Percentiles rank a stretch among this genome's conserved stretches.
These are phyloP conservation scores for Tachysurus vachellii DNA, from an alignment of 2,113 vertebrate genomes.

Conservation along the genomic window DNA sequence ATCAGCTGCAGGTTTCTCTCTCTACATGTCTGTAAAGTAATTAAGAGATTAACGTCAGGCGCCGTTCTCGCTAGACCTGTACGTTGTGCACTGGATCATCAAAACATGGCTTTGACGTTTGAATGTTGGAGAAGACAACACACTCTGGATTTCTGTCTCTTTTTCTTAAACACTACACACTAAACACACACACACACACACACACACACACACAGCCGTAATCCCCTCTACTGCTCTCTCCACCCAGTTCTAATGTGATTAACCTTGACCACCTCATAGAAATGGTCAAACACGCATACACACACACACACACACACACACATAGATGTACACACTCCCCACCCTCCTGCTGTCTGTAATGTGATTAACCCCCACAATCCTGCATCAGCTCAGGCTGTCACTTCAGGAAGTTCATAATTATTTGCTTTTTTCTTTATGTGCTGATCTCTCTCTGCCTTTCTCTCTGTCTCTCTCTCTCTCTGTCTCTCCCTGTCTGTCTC, in stretches of 20 bases:
- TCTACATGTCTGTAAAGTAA: background rate
- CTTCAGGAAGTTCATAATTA: constrained; percentile 38
- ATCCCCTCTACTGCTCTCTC: constrained; percentile 60
- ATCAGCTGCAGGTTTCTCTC: background rate
- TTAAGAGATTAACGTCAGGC: background rate
- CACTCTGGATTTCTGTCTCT: background rate
- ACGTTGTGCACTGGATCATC: background rate
- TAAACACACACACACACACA: background rate
- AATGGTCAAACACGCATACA: constrained; percentile 42
- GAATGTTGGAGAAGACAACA: background rate
- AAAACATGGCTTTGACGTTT: background rate
- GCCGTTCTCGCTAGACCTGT: background rate
- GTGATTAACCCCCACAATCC: constrained; percentile 48
- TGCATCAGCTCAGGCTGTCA: constrained; percentile 33
- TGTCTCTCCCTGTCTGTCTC: background rate
- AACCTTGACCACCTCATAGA: constrained; percentile 57
- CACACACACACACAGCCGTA: constrained; percentile 19
- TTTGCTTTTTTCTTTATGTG: constrained; percentile 2
- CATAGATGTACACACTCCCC: constrained; percentile 1
- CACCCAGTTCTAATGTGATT: constrained; percentile 68
- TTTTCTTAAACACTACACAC: background rate
- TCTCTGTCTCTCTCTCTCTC: background rate
- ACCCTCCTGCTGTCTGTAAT: constrained; percentile 43
- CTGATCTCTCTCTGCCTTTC: background rate
- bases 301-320: constrained; percentile 35